A percentile compares a stretch with the other conserved stretches of the same genome.
Evolutionary conservation across 64 coral and sea anemone species (phyloP).

Genomic region (Trachythela sp.): DNA sequence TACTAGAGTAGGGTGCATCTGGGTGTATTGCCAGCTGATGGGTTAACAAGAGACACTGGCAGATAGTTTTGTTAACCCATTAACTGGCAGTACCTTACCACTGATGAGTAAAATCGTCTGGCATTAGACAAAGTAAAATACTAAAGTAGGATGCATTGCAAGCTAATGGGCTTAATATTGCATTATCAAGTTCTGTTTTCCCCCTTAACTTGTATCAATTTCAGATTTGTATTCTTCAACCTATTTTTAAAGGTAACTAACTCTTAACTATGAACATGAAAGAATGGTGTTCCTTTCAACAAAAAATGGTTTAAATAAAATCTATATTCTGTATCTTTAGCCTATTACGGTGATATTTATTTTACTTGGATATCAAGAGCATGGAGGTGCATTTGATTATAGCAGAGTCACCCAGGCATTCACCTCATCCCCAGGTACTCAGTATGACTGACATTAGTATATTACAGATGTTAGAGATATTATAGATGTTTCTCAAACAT

Average conservation of each 20-base stretch:
- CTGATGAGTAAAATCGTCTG: too few relatives aligned
- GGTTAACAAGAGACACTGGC: too few relatives aligned
- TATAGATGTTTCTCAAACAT: too few relatives aligned
- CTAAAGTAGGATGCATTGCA: too few relatives aligned
- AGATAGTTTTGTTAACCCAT: too few relatives aligned
- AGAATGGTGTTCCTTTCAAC: neutral
- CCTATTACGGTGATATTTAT: constrained; percentile 1
- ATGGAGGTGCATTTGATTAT: constrained; percentile 10
- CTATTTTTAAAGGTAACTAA: constrained; percentile 7
- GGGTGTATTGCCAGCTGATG: too few relatives aligned
- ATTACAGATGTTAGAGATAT: neutral
- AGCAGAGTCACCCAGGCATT: neutral
- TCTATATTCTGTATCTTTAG: neutral
- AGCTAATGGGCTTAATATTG: neutral
- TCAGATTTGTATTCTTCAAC: constrained; percentile 7
- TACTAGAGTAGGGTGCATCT: too few relatives aligned
- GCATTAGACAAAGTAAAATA: too few relatives aligned
- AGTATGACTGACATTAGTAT: neutral
- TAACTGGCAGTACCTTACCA: too few relatives aligned
- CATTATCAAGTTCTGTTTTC: neutral
- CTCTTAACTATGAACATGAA: neutral
- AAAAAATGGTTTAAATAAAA: neutral
- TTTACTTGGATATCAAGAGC: neutral
- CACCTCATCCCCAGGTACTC: neutral
- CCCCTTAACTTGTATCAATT: neutral